A percentile compares a stretch with the other conserved stretches of the same genome.
Conservation (phyloP, 2,888 invertebrate species). For the Physocephala rufipes region DNA sequence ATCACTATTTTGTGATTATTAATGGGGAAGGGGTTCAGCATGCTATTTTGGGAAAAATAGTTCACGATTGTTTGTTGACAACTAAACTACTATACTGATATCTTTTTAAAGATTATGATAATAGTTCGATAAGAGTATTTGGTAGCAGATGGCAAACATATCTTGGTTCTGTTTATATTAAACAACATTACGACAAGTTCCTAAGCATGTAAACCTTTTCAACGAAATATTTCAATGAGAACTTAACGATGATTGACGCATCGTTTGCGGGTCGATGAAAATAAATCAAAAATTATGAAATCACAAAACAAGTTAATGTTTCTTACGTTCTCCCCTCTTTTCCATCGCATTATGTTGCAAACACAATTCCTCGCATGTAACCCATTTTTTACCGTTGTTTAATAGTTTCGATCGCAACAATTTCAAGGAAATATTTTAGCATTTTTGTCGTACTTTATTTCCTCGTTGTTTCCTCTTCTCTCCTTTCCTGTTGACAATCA, state of each 20-base stretch:
- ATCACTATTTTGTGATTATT: too few relatives aligned
- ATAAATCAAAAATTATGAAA: constrained; percentile 43
- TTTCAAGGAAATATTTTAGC: constrained; percentile 29
- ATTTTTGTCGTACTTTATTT: background rate
- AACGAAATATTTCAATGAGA: too few relatives aligned
- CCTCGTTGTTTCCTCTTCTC: background rate
- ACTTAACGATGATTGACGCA: background rate
- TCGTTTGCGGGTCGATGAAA: constrained; percentile 29
- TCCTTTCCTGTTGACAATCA: constrained; percentile 35
- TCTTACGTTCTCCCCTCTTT: background rate
- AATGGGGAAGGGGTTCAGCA: too few relatives aligned
- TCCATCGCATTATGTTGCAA: background rate
- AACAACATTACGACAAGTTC: background rate
- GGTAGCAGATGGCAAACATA: too few relatives aligned
- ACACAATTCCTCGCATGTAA: background rate
- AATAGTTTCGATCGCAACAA: constrained; percentile 35
- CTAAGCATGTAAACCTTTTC: background rate
- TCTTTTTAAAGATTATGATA: too few relatives aligned
- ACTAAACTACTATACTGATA: too few relatives aligned
- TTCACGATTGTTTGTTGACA: too few relatives aligned
- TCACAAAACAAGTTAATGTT: constrained; percentile 20
- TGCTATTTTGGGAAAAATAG: too few relatives aligned
- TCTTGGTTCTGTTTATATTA: background rate
- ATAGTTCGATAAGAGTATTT: too few relatives aligned
- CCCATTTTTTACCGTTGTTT: constrained; percentile 20